Conservation (phyloP, 2,113 vertebrate genomes). For the Thryonomys swinderianus region DNA sequence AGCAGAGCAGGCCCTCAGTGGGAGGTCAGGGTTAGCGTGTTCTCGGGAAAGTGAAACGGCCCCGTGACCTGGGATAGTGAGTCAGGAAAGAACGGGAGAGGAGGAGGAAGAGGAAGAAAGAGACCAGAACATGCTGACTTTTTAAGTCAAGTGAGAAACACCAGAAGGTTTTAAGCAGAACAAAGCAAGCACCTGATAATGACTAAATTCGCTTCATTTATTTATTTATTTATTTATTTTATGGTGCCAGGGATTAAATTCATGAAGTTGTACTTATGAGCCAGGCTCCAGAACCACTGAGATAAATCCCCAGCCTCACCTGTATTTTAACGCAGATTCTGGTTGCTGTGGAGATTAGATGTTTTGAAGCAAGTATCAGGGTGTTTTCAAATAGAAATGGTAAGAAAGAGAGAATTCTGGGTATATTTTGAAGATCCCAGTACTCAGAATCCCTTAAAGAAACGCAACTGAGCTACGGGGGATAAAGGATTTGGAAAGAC, state of each 20-base stretch:
- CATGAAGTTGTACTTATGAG: too few species aligned
- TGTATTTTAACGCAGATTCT: neutral
- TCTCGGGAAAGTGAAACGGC: neutral
- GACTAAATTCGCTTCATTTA: too few species aligned
- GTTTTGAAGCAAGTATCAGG: neutral
- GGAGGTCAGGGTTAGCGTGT: neutral
- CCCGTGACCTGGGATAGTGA: neutral
- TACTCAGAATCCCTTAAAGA: neutral
- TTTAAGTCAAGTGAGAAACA: neutral
- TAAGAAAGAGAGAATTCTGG: neutral
- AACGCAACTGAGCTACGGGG: neutral
- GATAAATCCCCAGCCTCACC: neutral
- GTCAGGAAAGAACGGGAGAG: neutral
- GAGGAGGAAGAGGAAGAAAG: neutral
- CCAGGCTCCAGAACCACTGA: too few species aligned
- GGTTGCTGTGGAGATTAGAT: neutral
- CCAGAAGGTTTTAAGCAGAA: neutral
- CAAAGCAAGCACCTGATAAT: neutral
- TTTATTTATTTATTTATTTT: too few species aligned
- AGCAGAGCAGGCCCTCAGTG: neutral
- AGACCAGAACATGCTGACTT: neutral
- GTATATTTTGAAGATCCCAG: neutral
- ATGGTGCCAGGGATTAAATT: too few species aligned
- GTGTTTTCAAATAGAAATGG: neutral
- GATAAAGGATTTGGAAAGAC: neutral